Evolutionary conservation across 1,140 invertebrate genomes (phyloP), one percentile per base, ranked within the genome.

Genomic region (Plectrocnemia conspersa): DNA sequence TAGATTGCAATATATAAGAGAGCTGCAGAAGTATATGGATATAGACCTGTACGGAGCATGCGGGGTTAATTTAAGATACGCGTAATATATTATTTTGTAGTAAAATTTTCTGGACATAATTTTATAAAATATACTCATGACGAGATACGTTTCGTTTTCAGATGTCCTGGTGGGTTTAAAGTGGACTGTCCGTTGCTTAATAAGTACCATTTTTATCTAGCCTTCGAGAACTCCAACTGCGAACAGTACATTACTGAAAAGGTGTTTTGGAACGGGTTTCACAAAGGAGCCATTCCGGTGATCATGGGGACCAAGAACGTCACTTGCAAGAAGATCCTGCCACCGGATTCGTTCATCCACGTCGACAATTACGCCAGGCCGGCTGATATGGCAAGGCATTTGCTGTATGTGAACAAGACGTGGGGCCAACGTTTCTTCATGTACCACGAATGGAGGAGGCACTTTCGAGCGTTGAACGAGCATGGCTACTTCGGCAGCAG

Each of bases 171-270:
- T 13, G 78, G 83, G 61, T 81, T 83, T 49, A 65, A 56, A 42
- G 59, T 55, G 0, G 80, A 83, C 56, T 88, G 84, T 59, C 56
- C 67, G 1, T 41, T 66, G 9, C 65, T 86, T 9, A 60, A 73
- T 1, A 42, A 70, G 0, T 89, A 88, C 65, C 76, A 84, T 58
- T 89, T 90, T 64, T 89, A 88, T 64, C 65, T 89, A 22, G 77
- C 85, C 0, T 84, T 89, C 54, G 88, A 90, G 70, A 89, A 89
- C 63, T 80, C 82, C 0, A 77, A 79, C 52, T 87, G 85, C 54
- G 66, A 68, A 19, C 80, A 85, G 61, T 88, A 86, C 59, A 64
- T 86, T 16, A 87, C 83, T 0, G 85, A 87, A 61, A 87, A 87
- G 63, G 65, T 82, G 5, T 91, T 80, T 66, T 79, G 80, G 72